Conservation (phyloP, 2,797 vertebrate species). For the Muscicapa striata region DNA sequence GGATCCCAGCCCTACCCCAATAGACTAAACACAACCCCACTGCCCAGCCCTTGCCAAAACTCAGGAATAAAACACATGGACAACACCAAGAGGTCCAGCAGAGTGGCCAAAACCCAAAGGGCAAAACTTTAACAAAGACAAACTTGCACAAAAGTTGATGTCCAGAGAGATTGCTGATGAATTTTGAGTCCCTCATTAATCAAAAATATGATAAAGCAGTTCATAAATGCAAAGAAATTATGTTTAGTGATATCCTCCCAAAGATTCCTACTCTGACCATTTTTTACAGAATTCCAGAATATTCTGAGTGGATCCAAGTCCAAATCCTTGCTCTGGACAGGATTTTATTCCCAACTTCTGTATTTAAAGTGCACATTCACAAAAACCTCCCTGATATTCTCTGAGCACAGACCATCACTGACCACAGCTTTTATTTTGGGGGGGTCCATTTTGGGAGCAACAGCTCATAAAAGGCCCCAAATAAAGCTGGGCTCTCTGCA, state of each 20-base stretch:
- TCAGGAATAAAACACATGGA: slow-evolving; percentile 4
- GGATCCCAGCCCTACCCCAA: slow-evolving; percentile 19
- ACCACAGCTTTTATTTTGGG: slow-evolving; percentile 10
- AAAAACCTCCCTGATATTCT: not conserved
- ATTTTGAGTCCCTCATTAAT: not conserved
- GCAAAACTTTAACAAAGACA: not conserved
- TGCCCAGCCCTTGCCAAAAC: slow-evolving; percentile 6
- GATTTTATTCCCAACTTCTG: not conserved
- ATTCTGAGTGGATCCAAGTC: not conserved
- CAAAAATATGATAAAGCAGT: not conserved
- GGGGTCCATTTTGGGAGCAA: not conserved
- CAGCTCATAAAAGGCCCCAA: slow-evolving; percentile 30
- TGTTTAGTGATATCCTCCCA: not conserved
- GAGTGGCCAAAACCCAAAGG: slow-evolving; percentile 1
- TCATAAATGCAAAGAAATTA: not conserved
- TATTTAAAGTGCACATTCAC: not conserved
- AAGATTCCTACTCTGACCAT: not conserved
- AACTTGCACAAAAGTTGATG: not conserved
- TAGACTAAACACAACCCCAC: slow-evolving; percentile 67
- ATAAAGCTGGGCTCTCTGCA: not conserved
- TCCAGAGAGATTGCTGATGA: not conserved
- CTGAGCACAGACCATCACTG: not conserved
- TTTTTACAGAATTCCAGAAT: not conserved
- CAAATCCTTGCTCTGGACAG: not conserved
- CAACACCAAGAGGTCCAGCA: not conserved